Conservation (phyloP, 2,888 invertebrate genomes). For the Synergus umbraculus region DNA sequence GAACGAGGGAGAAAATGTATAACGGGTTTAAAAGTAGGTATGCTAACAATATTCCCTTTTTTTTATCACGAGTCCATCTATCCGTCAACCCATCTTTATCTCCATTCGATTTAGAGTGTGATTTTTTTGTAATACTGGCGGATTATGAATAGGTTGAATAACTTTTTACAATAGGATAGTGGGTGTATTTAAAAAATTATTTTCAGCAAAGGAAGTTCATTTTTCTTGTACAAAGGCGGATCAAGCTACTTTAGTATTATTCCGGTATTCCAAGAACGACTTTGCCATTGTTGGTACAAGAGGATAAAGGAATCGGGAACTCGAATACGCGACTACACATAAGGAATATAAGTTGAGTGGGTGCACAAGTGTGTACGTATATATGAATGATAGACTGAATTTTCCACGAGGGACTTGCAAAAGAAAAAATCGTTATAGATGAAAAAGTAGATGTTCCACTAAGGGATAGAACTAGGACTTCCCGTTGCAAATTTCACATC, state of each 20-base stretch:
- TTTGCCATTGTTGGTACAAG: background rate
- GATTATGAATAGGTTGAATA: too few relatives aligned
- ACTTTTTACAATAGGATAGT: too few relatives aligned
- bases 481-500: background rate
- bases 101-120: too few relatives aligned
- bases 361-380: background rate
- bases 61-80: too few relatives aligned
- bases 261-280: background rate
- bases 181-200: too few relatives aligned
- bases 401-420: background rate
- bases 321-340: background rate
- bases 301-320: background rate
- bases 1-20: background rate
- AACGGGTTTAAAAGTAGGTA: background rate
- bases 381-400: background rate
- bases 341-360: background rate
- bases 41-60: background rate
- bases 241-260: background rate
- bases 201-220: background rate
- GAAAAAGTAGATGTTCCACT: background rate
- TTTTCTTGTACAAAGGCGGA: background rate
- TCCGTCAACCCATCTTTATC: too few relatives aligned
- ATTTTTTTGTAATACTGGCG: too few relatives aligned
- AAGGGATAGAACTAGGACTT: background rate
- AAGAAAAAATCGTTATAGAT: background rate